These are phyloP conservation scores for Morphnarchus princeps DNA, from an alignment of 2,113 vertebrate genomes.

Conservation along the genomic window DNA sequence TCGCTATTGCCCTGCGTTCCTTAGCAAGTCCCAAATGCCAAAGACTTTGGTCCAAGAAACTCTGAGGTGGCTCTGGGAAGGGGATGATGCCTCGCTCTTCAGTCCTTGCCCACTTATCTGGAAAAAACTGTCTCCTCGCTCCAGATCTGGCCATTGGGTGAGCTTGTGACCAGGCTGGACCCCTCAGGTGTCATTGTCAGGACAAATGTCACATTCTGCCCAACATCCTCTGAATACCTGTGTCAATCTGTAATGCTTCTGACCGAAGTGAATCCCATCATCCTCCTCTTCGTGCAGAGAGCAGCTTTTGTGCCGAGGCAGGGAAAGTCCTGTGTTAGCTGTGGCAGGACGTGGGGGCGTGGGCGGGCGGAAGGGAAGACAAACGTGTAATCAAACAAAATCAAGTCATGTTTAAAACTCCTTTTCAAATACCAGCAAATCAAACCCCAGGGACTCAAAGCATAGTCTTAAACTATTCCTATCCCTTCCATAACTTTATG, in stretches of 20 bases:
- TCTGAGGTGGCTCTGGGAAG: not conserved
- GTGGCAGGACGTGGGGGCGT: fast-evolving
- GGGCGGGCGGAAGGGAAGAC: fast-evolving
- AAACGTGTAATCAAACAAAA: not conserved
- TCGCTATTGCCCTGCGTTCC: not conserved
- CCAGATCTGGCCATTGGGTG: not conserved
- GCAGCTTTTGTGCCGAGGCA: not conserved
- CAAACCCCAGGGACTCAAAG: not conserved
- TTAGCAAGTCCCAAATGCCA: not conserved
- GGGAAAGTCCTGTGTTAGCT: not conserved
- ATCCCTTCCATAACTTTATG: not conserved
- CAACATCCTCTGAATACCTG: not conserved
- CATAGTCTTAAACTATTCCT: not conserved
- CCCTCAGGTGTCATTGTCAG: not conserved
- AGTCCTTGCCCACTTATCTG: not conserved
- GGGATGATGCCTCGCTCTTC: not conserved
- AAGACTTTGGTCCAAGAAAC: not conserved
- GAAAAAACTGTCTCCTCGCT: not conserved
- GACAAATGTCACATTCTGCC: not conserved
- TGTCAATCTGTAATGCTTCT: not conserved
- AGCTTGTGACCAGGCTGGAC: not conserved
- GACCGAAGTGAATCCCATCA: not conserved
- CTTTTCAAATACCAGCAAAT: not conserved
- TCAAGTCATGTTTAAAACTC: not conserved
- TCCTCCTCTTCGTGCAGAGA: not conserved